A percentile compares a stretch with the other conserved stretches of the same genome.
Conservation (phyloP, 2,113 vertebrate species). For the Elanus axillaris region DNA sequence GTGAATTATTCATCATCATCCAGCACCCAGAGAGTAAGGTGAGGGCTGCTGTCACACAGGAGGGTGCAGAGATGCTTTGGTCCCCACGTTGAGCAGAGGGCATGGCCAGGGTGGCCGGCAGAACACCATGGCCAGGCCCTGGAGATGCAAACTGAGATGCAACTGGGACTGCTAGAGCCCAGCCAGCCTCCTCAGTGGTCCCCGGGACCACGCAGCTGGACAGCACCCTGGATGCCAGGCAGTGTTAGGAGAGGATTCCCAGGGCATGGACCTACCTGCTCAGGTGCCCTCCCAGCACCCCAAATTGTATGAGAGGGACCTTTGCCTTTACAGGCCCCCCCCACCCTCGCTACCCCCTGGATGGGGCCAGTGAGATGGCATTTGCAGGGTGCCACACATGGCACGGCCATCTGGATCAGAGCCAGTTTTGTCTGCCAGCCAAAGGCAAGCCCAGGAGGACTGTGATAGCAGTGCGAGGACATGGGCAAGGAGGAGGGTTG, state of each 20-base stretch:
- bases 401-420: neutral
- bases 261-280: neutral
- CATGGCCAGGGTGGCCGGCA: neutral
- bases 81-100: fast-evolving
- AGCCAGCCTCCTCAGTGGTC: neutral
- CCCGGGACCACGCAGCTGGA: fast-evolving
- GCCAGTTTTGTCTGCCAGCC: neutral
- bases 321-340: neutral
- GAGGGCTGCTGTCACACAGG: neutral
- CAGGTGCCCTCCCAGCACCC: neutral
- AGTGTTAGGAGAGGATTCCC: neutral
- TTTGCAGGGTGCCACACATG: neutral
- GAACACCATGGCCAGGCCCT: fast-evolving
- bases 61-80: neutral
- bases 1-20: neutral
- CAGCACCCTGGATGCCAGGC: neutral
- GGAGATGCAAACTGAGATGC: neutral
- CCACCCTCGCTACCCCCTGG: neutral
- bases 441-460: neutral
- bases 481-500: neutral
- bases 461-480: neutral
- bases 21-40: neutral
- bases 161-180: neutral
- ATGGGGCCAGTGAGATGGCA: neutral
- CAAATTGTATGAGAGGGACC: neutral